Conservation (phyloP, 2,113 vertebrate genomes). For the Bambusicola thoracicus region DNA sequence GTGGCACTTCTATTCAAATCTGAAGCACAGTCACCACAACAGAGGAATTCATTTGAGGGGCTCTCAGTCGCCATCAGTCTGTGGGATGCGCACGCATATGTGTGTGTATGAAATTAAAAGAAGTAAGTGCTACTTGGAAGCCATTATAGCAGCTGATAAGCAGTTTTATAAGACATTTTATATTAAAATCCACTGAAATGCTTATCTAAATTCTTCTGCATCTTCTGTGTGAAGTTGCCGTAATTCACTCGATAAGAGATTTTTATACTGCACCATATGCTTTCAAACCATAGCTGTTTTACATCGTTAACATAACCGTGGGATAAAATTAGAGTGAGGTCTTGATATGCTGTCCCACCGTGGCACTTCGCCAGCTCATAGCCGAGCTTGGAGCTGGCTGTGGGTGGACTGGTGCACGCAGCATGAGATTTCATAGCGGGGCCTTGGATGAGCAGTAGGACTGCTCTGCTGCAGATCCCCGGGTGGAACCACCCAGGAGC, state of each 20-base stretch:
- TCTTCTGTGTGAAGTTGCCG: not conserved
- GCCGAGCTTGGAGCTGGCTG: conserved; percentile 11
- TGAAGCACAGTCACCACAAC: not conserved
- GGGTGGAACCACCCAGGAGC: not conserved
- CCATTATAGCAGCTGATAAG: not conserved
- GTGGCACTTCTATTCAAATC: not conserved
- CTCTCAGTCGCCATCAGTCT: not conserved
- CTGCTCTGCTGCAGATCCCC: not conserved
- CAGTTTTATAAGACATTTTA: not conserved
- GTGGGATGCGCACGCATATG: not conserved
- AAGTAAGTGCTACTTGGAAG: conserved; percentile 5
- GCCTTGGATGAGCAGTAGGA: not conserved
- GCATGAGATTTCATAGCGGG: not conserved
- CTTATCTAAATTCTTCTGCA: not conserved
- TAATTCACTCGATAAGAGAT: conserved; percentile 15
- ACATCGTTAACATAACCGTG: conserved; percentile 27
- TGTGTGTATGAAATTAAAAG: not conserved
- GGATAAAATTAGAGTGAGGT: conserved; percentile 55
- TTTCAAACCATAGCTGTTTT: conserved; percentile 4
- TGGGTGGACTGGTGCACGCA: conserved; percentile 4
- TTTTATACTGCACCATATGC: conserved; percentile 58
- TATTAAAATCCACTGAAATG: conserved; percentile 27
- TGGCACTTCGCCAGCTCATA: not conserved
- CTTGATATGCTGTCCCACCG: not conserved
- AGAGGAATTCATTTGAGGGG: not conserved